Percentiles rank a stretch among this genome's conserved stretches.
Conservation (phyloP, 2,888 invertebrate species). For the Andrena dorsata region DNA sequence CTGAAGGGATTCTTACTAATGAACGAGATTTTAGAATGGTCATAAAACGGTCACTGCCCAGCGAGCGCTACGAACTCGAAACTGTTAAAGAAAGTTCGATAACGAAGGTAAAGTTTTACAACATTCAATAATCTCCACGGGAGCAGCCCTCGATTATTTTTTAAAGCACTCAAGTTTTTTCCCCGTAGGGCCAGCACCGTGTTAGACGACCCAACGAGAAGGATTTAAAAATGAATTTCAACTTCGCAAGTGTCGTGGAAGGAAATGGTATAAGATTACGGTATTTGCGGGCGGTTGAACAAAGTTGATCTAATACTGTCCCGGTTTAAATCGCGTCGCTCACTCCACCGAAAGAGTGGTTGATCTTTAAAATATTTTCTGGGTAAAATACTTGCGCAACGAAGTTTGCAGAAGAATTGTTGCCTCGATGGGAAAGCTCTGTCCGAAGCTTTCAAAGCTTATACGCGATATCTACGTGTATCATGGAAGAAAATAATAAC, state of each 20-base stretch:
- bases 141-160: slow-evolving; percentile 32
- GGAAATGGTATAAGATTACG: slow-evolving; percentile 1
- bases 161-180: slow-evolving; percentile 24
- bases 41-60: slow-evolving; percentile 28
- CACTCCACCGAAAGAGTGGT: background rate
- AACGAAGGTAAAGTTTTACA: slow-evolving; percentile 49
- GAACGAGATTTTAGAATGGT: slow-evolving; percentile 31
- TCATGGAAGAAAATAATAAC: background rate
- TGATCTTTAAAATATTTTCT: background rate
- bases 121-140: slow-evolving; percentile 37
- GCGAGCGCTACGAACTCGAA: background rate
- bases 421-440: background rate
- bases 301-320: slow-evolving; percentile 15
- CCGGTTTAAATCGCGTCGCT: slow-evolving; percentile 1
- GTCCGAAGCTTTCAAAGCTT: background rate
- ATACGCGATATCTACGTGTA: background rate
- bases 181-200: background rate
- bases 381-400: background rate
- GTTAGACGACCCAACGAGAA: background rate
- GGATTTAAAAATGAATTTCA: slow-evolving; percentile 51
- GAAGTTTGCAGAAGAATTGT: background rate
- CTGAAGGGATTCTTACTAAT: slow-evolving; percentile 7
- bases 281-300: slow-evolving; percentile 10
- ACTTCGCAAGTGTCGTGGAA: slow-evolving; percentile 6
- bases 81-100: slow-evolving; percentile 41